phyloP scores from a whole-genome alignment of 2,113 vertebrate species.

The Turnix velox region DNA sequence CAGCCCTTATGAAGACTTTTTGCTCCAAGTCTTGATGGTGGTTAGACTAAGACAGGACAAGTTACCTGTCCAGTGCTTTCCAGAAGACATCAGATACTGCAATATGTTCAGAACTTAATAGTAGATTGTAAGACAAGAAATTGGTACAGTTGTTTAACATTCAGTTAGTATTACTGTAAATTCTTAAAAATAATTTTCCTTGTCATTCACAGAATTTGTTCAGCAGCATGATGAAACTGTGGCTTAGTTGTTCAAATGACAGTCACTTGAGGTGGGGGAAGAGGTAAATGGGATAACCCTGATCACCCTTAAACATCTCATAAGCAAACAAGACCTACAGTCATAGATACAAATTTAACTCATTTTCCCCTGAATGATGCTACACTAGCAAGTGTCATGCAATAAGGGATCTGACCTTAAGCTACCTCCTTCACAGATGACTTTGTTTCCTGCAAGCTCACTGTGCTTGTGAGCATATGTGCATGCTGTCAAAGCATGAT shows the following conservation, averaged over 20 bases:
- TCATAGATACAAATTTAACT: neutral
- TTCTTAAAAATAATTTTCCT: neutral
- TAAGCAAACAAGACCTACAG: neutral
- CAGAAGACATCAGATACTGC: neutral
- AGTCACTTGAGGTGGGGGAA: neutral
- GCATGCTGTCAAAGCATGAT: conserved; percentile 43
- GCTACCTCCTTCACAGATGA: conserved; percentile 38
- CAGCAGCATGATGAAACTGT: neutral
- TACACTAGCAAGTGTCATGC: neutral
- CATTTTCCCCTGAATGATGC: neutral
- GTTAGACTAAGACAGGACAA: neutral
- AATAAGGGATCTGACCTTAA: conserved; percentile 27
- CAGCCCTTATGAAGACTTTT: neutral
- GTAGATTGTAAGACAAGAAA: neutral
- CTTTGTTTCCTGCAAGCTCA: conserved; percentile 28
- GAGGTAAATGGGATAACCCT: neutral
- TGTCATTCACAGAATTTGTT: neutral
- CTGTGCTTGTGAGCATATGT: conserved; percentile 33
- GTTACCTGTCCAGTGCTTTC: neutral
- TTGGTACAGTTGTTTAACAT: neutral
- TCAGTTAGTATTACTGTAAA: neutral
- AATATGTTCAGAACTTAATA: neutral
- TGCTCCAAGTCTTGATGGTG: neutral
- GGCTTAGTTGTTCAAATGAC: neutral
- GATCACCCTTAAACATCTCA: neutral